These are phyloP conservation scores for Amblyjoppa proteus DNA, from an alignment of 2,888 invertebrate species.

Conservation along the genomic window DNA sequence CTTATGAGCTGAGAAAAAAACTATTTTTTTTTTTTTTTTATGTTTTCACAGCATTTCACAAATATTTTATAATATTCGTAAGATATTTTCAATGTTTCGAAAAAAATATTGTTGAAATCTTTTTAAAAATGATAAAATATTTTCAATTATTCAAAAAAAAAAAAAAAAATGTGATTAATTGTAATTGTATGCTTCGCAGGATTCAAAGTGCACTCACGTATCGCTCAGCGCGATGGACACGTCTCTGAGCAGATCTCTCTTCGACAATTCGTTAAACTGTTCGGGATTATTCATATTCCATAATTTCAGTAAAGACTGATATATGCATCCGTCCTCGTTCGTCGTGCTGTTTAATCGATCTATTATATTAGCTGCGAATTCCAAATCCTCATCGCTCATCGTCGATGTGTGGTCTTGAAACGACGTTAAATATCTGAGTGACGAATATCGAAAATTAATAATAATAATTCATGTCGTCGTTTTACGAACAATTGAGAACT, in stretches of 20 bases:
- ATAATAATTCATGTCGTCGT: not conserved
- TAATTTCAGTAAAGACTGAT: slow-evolving; percentile 81
- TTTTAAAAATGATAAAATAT: too few relatives aligned
- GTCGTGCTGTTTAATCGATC: slow-evolving; percentile 73
- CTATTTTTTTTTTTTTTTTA: too few relatives aligned
- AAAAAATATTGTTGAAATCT: too few relatives aligned
- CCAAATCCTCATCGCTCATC: slow-evolving; percentile 65
- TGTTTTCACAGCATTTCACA: too few relatives aligned
- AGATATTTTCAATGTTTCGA: too few relatives aligned
- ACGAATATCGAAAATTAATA: not conserved
- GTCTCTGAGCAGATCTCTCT: slow-evolving; percentile 74
- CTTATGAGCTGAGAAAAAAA: too few relatives aligned
- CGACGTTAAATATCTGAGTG: slow-evolving; percentile 81
- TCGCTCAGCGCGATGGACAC: slow-evolving; percentile 76
- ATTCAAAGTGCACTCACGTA: slow-evolving; percentile 73
- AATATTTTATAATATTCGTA: too few relatives aligned
- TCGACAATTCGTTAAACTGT: slow-evolving; percentile 73
- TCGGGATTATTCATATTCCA: slow-evolving; percentile 75
- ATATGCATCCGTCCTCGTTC: slow-evolving; percentile 79
- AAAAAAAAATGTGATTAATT: too few relatives aligned
- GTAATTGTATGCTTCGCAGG: not conserved
- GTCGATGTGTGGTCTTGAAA: slow-evolving; percentile 74
- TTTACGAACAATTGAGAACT: slow-evolving; percentile 49
- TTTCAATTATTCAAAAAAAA: too few relatives aligned
- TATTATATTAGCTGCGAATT: slow-evolving; percentile 69